These are phyloP conservation scores for Lycopodina hypogea DNA, from an alignment of 37 sponge, comb jelly and placozoan species.

Conservation along the genomic window DNA sequence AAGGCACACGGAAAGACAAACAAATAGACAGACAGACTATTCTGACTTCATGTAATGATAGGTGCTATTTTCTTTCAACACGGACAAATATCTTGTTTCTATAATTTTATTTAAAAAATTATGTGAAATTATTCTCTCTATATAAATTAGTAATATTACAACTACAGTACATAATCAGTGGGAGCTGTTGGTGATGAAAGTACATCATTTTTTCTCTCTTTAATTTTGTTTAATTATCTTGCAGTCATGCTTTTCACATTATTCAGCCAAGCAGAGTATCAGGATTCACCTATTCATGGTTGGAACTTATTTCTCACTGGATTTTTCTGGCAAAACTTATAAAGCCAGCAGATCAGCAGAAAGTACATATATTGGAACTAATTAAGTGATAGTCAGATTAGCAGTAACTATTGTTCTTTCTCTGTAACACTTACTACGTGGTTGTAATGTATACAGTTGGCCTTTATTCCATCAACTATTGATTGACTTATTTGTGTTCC, in stretches of 20 bases:
- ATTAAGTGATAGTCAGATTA: background rate
- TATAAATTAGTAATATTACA: too few relatives aligned
- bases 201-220: too few relatives aligned
- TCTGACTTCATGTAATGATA: too few relatives aligned
- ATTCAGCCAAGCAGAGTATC: constrained; percentile 85
- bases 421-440: background rate
- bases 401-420: background rate
- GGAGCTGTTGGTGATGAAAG: too few relatives aligned
- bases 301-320: constrained; percentile 96
- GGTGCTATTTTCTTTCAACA: too few relatives aligned
- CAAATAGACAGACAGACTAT: too few relatives aligned
- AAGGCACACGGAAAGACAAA: too few relatives aligned
- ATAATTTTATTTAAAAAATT: too few relatives aligned
- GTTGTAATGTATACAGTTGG: constrained; percentile 75
- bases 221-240: background rate
- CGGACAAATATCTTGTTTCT: too few relatives aligned
- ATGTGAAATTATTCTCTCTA: too few relatives aligned
- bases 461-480: constrained; percentile 93
- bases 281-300: constrained; percentile 98
- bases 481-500: constrained; percentile 92
- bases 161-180: too few relatives aligned
- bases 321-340: constrained; percentile 86
- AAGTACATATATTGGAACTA: constrained; percentile 24
- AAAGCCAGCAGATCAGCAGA: constrained; percentile 83
- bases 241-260: constrained; percentile 82